Evolutionary conservation across 2,113 vertebrate genomes (phyloP).

Genomic region (Silurus asotus): DNA sequence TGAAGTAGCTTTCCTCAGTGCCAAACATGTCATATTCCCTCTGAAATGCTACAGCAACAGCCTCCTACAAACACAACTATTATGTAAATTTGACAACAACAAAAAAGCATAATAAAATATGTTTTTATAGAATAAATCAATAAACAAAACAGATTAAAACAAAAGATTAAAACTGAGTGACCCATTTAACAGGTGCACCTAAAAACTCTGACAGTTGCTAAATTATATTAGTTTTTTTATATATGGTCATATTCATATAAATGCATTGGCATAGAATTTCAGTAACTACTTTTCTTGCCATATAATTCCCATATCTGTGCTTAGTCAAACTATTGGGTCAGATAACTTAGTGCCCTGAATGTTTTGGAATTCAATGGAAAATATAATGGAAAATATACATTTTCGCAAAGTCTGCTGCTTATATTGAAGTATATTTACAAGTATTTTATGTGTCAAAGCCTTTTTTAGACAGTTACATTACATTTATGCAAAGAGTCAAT

Average conservation of each 20-base stretch:
- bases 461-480: no score
- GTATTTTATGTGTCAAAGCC: no score
- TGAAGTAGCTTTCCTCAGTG: constrained; percentile 86
- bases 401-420: no score
- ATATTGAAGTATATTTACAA: no score
- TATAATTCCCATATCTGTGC: not conserved
- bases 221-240: not conserved
- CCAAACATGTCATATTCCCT: constrained; percentile 75
- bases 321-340: not conserved
- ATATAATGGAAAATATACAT: no score
- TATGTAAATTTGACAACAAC: not conserved
- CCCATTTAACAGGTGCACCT: not conserved
- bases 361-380: no score
- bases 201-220: not conserved
- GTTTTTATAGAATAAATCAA: not conserved
- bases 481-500: no score
- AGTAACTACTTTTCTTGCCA: not conserved
- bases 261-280: not conserved
- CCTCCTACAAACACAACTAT: constrained; percentile 74
- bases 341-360: not conserved
- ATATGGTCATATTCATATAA: not conserved
- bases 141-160: not conserved
- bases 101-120: not conserved
- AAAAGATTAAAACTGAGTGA: not conserved
- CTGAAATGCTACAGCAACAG: constrained; percentile 80